phyloP scores from a whole-genome alignment of 2,113 vertebrate species.

The Bubo blakistoni region DNA sequence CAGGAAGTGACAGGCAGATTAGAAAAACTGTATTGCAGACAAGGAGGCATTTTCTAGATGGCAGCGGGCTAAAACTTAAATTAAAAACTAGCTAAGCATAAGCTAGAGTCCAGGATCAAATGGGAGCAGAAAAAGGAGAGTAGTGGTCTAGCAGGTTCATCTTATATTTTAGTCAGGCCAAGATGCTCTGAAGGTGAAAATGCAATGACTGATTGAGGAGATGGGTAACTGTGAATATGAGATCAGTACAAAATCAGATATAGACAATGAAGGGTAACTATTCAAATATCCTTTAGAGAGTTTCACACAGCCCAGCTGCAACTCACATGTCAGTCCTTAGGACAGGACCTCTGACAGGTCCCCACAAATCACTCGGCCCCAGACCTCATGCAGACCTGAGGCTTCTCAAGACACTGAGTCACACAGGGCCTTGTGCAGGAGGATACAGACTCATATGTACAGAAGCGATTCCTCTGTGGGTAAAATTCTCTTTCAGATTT shows the following conservation, averaged over 20 bases:
- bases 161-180: background rate
- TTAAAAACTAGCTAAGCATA: background rate
- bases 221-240: background rate
- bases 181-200: background rate
- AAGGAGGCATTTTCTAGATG: background rate
- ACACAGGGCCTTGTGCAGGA: background rate
- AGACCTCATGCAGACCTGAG: fast-evolving
- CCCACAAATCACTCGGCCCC: background rate
- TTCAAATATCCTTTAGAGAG: background rate
- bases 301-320: background rate
- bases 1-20: background rate
- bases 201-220: background rate
- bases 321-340: background rate
- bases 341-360: background rate
- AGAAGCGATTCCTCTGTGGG: background rate
- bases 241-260: background rate
- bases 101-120: background rate
- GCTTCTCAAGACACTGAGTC: background rate
- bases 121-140: background rate
- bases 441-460: no score
- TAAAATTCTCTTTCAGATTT: background rate
- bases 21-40: conserved; percentile 6
- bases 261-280: background rate
- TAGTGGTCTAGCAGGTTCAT: background rate
- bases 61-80: background rate